A percentile compares a stretch with the other conserved stretches of the same genome.
Conservation (phyloP, 2,113 vertebrate species). For the Istiophorus platypterus region DNA sequence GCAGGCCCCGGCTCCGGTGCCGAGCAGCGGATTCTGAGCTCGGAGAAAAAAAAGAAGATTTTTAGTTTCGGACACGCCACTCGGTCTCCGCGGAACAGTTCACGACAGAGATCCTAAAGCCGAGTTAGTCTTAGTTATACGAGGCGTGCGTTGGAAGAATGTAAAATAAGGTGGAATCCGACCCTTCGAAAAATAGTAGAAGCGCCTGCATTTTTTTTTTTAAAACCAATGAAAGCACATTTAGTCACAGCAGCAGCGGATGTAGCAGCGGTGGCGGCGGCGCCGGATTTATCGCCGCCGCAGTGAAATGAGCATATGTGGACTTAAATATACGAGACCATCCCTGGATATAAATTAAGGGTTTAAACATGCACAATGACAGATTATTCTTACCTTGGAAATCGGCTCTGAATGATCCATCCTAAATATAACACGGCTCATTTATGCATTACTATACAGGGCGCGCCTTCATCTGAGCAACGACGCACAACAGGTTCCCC, state of each 20-base stretch:
- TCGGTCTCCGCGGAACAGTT: no score
- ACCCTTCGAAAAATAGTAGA: neutral
- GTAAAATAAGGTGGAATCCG: neutral
- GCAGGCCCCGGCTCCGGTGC: no score
- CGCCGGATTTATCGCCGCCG: neutral
- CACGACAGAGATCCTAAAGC: no score
- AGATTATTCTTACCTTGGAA: neutral
- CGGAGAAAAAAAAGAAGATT: no score
- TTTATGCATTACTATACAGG: conserved; percentile 19
- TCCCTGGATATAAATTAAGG: neutral
- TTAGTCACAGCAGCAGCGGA: neutral
- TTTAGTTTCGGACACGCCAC: no score
- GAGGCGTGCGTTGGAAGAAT: neutral
- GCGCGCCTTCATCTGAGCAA: conserved; percentile 29
- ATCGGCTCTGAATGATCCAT: conserved; percentile 21
- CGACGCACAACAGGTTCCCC: conserved; percentile 48
- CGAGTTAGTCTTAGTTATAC: neutral
- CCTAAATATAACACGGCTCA: neutral
- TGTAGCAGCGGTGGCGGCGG: no score
- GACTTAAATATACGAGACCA: neutral
- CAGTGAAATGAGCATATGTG: neutral
- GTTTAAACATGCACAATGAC: neutral
- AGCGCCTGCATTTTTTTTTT: neutral
- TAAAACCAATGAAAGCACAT: neutral
- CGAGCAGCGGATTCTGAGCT: no score